phyloP scores from a whole-genome alignment of 1,140 invertebrate genomes.

The Diachasma alloeum region DNA sequence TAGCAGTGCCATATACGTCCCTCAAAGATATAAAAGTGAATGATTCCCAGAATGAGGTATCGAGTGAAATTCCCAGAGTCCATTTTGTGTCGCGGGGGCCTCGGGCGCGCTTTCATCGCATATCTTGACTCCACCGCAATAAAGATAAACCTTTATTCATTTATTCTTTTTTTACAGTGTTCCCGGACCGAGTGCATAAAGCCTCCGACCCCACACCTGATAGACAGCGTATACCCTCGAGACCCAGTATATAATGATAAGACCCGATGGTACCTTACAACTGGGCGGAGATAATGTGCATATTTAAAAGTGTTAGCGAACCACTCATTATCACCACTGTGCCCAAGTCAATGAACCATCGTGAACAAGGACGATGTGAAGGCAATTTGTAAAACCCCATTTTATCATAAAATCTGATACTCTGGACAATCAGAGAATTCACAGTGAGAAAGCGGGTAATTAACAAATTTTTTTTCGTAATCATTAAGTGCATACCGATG shows the following conservation, averaged over 20 bases:
- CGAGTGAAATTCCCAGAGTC: neutral
- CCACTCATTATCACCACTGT: too few relatives aligned
- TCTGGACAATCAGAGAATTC: neutral
- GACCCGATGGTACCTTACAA: neutral
- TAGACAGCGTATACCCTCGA: slow-evolving; percentile 39
- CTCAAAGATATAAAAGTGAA: slow-evolving; percentile 7
- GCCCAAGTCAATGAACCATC: slow-evolving; percentile 12
- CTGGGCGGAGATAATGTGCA: too few relatives aligned
- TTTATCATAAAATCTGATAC: slow-evolving; percentile 4
- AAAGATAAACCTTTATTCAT: slow-evolving; percentile 34
- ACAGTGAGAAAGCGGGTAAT: neutral
- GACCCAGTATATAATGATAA: slow-evolving; percentile 10
- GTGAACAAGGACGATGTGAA: slow-evolving; percentile 6
- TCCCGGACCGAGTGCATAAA: slow-evolving; percentile 36
- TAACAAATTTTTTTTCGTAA: neutral
- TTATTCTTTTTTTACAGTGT: slow-evolving; percentile 13
- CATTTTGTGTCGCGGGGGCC: slow-evolving; percentile 27
- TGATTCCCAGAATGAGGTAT: slow-evolving; percentile 1
- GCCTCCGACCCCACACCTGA: slow-evolving; percentile 34
- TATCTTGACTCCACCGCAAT: slow-evolving; percentile 43
- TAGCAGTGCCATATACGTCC: neutral
- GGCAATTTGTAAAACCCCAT: slow-evolving; percentile 20
- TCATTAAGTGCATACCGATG: neutral
- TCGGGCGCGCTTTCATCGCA: slow-evolving; percentile 47
- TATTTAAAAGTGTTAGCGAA: too few relatives aligned